These are phyloP conservation scores for Theocolax elegans DNA, from an alignment of 1,140 invertebrate species.

Conservation along the genomic window DNA sequence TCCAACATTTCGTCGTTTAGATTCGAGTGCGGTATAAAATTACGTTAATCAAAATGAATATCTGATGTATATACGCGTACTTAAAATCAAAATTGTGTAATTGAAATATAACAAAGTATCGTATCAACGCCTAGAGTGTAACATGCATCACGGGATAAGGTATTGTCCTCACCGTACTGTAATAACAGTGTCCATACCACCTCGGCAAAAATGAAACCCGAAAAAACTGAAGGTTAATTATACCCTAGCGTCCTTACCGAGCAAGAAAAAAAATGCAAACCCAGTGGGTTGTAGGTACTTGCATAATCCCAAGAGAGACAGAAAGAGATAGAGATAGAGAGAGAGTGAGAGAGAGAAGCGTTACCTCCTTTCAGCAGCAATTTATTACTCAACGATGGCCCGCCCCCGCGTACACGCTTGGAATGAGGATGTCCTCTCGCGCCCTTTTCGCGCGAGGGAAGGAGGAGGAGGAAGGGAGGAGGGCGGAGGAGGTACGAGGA, in stretches of 20 bases:
- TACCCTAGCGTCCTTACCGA: conserved; percentile 42
- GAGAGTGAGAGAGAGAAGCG: too few species aligned
- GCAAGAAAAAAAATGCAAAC: conserved; percentile 2
- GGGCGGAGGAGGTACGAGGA: too few species aligned
- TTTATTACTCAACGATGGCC: conserved; percentile 60
- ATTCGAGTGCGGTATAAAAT: too few species aligned
- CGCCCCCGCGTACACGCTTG: conserved; percentile 44
- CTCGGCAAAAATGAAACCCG: neutral
- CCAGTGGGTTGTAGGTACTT: conserved; percentile 26
- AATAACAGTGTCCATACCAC: neutral
- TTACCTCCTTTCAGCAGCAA: conserved; percentile 52
- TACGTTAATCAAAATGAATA: too few species aligned
- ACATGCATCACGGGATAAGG: neutral
- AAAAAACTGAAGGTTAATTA: conserved; percentile 1
- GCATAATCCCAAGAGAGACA: conserved; percentile 52
- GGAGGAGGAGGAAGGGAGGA: too few species aligned
- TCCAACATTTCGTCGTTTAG: too few species aligned
- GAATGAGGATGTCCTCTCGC: conserved; percentile 58
- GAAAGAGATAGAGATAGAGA: too few species aligned
- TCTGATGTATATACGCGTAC: too few species aligned
- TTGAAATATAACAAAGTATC: neutral
- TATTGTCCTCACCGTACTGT: neutral
- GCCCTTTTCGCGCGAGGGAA: too few species aligned
- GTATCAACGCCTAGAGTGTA: too few species aligned
- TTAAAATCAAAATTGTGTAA: neutral